phyloP scores from a whole-genome alignment of 2,797 vertebrate genomes.

The Poecilia wingei region DNA sequence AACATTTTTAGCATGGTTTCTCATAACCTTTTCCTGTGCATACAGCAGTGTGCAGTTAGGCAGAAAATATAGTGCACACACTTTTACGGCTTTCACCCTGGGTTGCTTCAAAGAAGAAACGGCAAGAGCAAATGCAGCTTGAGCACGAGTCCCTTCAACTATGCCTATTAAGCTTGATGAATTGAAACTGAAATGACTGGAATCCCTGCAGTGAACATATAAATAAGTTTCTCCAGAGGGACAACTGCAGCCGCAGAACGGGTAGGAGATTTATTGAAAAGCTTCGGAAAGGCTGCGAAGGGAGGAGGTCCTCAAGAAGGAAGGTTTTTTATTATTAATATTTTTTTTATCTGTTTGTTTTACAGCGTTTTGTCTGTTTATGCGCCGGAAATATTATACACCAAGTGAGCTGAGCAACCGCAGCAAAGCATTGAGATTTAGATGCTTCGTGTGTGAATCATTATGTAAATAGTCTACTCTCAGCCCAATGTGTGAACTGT shows the following conservation, averaged over 20 bases:
- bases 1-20: slow-evolving; percentile 14
- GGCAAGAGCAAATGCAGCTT: slow-evolving; percentile 33
- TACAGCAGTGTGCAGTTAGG: slow-evolving; percentile 40
- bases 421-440: neutral
- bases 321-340: neutral
- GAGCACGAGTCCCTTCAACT: slow-evolving; percentile 46
- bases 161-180: slow-evolving; percentile 61
- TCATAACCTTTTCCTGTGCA: slow-evolving; percentile 44
- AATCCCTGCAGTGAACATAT: slow-evolving; percentile 49
- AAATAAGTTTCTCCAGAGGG: slow-evolving; percentile 46
- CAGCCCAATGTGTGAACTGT: neutral
- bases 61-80: slow-evolving; percentile 34
- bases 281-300: slow-evolving; percentile 21
- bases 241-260: slow-evolving; percentile 29
- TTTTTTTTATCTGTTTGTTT: slow-evolving; percentile 24
- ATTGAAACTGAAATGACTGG: slow-evolving; percentile 61
- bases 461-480: neutral
- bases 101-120: slow-evolving; percentile 37
- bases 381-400: neutral
- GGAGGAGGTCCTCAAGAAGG: slow-evolving; percentile 1
- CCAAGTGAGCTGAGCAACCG: neutral
- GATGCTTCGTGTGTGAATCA: neutral
- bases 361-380: slow-evolving; percentile 4
- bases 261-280: slow-evolving; percentile 56
- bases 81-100: slow-evolving; percentile 40